A percentile compares a stretch with the other conserved stretches of the same genome.
These are phyloP conservation scores for Athetis lepigone DNA, from an alignment of 2,888 invertebrate genomes.

Conservation along the genomic window DNA sequence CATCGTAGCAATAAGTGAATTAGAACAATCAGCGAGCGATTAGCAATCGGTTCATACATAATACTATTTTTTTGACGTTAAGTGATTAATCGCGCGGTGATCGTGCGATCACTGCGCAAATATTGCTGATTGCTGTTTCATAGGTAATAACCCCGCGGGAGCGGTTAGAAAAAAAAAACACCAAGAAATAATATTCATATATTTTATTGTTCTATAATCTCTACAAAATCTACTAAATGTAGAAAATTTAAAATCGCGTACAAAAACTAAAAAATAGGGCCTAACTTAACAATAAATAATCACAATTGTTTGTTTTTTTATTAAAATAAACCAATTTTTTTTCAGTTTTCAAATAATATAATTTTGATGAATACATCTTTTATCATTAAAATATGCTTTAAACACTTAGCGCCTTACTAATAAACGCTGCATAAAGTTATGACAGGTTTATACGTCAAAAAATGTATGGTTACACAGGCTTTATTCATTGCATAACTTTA, in stretches of 20 bases:
- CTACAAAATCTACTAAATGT: constrained; percentile 55
- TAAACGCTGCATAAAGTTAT: too few species aligned
- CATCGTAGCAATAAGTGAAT: too few species aligned
- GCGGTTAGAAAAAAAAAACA: constrained; percentile 17
- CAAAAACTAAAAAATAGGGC: constrained; percentile 43
- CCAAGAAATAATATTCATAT: constrained; percentile 28
- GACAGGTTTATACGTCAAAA: too few species aligned
- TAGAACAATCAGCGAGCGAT: too few species aligned
- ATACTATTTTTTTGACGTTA: too few species aligned
- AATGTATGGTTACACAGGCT: too few species aligned
- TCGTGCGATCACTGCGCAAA: too few species aligned
- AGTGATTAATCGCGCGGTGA: too few species aligned
- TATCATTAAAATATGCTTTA: constrained; percentile 25
- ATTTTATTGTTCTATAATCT: constrained; percentile 58
- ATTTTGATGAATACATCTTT: constrained; percentile 3
- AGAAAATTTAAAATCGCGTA: constrained; percentile 49
- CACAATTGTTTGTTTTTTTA: constrained; percentile 49
- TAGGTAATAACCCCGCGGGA: too few species aligned
- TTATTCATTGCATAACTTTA: too few species aligned
- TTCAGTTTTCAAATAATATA: constrained; percentile 17
- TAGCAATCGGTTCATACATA: too few species aligned
- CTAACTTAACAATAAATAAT: constrained; percentile 57
- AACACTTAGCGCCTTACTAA: neutral
- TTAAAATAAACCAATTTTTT: constrained; percentile 16
- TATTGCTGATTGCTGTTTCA: too few species aligned